Percentiles rank a stretch among this genome's conserved stretches.
These are phyloP conservation scores for Eupsittula cactorum DNA, from an alignment of 2,113 vertebrate genomes.

Conservation along the genomic window DNA sequence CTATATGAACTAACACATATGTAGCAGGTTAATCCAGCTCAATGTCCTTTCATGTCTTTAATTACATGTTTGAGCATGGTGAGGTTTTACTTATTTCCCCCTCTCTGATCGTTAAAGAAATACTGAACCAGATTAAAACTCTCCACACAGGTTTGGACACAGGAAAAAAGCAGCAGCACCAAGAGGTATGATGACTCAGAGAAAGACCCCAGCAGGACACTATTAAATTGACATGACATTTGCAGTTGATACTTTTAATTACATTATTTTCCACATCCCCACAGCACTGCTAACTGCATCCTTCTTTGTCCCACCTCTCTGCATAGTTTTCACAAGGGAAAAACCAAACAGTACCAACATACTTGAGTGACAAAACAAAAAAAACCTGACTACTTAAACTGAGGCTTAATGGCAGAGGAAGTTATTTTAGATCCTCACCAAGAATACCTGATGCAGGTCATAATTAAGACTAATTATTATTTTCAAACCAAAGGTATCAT, in stretches of 20 bases:
- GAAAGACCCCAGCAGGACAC: background rate
- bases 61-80: background rate
- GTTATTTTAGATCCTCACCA: background rate
- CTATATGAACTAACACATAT: background rate
- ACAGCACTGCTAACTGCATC: background rate
- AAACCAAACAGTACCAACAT: background rate
- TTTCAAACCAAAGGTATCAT: background rate
- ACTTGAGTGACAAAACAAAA: background rate
- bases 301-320: background rate
- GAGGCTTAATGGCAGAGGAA: background rate
- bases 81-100: background rate
- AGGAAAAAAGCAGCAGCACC: background rate
- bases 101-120: background rate
- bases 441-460: background rate
- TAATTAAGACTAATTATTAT: background rate
- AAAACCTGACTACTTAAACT: background rate
- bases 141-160: fast-evolving
- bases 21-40: background rate
- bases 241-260: background rate
- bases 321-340: background rate
- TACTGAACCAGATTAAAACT: background rate
- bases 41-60: background rate
- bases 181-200: background rate
- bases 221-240: background rate
- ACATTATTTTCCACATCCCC: background rate